Percentiles rank a stretch among this genome's conserved stretches.
Evolutionary conservation across 92 coral and sea anemone species (phyloP).

Genomic region (Pocillopora grandis): DNA sequence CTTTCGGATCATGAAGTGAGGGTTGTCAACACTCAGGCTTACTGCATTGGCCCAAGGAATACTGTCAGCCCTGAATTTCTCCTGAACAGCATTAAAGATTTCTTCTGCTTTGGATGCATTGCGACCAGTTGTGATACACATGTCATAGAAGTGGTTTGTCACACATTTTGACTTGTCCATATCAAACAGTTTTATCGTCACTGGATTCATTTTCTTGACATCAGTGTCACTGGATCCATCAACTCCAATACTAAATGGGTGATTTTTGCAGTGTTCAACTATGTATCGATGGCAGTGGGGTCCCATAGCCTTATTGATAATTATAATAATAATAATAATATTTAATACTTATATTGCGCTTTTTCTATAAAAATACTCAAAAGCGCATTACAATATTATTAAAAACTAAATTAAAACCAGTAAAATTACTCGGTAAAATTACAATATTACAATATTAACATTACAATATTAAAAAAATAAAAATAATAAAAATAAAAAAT

Average conservation of each 20-base stretch:
- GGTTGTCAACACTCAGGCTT: slow-evolving; percentile 47
- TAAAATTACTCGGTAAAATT: too few species aligned
- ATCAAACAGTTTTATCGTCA: slow-evolving; percentile 45
- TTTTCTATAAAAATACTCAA: too few species aligned
- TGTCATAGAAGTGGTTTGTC: slow-evolving; percentile 50
- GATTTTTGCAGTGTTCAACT: slow-evolving; percentile 42
- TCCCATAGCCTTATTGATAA: slow-evolving; percentile 38
- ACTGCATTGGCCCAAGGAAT: slow-evolving; percentile 1
- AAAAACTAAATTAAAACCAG: too few species aligned
- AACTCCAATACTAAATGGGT: slow-evolving; percentile 44
- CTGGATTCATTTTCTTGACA: slow-evolving; percentile 47
- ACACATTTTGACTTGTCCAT: slow-evolving; percentile 42
- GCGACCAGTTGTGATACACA: slow-evolving; percentile 56
- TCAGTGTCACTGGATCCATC: slow-evolving; percentile 61
- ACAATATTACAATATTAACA: too few species aligned
- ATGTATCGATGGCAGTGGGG: slow-evolving; percentile 57
- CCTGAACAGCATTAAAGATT: not conserved
- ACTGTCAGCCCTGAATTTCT: not conserved
- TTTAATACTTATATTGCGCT: too few species aligned
- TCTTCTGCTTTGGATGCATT: slow-evolving; percentile 29
- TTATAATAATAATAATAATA: too few species aligned
- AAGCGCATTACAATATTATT: too few species aligned
- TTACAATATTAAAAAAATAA: too few species aligned
- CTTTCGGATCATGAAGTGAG: slow-evolving; percentile 51
- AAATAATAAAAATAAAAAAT: too few species aligned